Percentiles rank a stretch among this genome's conserved stretches.
Conservation (phyloP, 1,140 invertebrate species). For the Agrilus planipennis region DNA sequence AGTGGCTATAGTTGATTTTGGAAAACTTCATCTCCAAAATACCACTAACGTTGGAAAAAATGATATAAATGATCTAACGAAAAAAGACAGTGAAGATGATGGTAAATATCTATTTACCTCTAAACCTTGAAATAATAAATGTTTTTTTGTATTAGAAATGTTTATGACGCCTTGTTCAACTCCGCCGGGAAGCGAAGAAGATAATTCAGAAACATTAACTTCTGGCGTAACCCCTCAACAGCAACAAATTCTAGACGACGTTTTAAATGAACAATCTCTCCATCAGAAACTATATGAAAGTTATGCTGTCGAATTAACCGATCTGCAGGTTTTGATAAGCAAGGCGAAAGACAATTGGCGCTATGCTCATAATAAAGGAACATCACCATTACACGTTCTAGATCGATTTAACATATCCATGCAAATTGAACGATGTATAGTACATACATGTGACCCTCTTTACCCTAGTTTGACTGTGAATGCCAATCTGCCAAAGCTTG, state of each 20-base stretch:
- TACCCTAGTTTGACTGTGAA: conserved; percentile 73
- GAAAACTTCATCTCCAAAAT: conserved; percentile 65
- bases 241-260: conserved; percentile 23
- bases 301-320: conserved; percentile 71
- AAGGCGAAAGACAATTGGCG: conserved; percentile 82
- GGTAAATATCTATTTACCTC: conserved; percentile 23
- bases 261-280: conserved; percentile 43
- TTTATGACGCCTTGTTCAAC: conserved; percentile 90
- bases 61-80: conserved; percentile 9
- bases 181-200: conserved; percentile 66
- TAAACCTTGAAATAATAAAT: conserved; percentile 3
- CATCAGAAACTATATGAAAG: conserved; percentile 70
- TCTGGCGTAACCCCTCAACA: conserved; percentile 8
- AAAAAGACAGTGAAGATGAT: conserved; percentile 37
- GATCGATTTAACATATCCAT: conserved; percentile 85
- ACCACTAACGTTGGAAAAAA: conserved; percentile 12
- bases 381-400: conserved; percentile 73
- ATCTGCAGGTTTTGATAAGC: conserved; percentile 80
- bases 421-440: conserved; percentile 66
- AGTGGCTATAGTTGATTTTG: conserved; percentile 77
- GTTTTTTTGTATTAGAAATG: conserved; percentile 37
- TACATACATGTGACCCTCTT: conserved; percentile 71
- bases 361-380: conserved; percentile 69
- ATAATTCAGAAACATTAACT: conserved; percentile 36
- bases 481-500: conserved; percentile 73